phyloP scores from a whole-genome alignment of 1,140 invertebrate species.

The Drosophila pectinifera region DNA sequence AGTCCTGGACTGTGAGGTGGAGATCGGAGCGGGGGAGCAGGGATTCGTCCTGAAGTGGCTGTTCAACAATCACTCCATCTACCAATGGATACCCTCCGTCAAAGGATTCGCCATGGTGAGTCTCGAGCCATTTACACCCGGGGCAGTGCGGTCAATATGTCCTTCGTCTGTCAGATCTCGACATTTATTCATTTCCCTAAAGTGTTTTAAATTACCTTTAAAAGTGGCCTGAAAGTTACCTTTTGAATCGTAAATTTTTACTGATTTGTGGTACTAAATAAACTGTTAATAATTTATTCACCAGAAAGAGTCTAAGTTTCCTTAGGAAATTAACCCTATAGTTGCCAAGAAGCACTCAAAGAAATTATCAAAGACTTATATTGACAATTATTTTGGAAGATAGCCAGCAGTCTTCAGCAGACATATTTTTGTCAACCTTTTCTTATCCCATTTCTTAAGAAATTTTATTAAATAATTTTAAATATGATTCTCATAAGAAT shows the following conservation, averaged over 20 bases:
- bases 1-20: slow-evolving; percentile 84
- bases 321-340: no score
- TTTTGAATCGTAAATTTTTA: no score
- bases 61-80: slow-evolving; percentile 84
- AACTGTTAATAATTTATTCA: no score
- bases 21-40: slow-evolving; percentile 73
- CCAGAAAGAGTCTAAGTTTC: no score
- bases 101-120: slow-evolving; percentile 84
- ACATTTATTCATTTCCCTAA: neutral
- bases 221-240: no score
- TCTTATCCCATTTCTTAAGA: no score
- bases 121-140: slow-evolving; percentile 26
- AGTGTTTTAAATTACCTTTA: neutral
- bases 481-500: no score
- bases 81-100: slow-evolving; percentile 84
- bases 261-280: no score
- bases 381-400: neutral
- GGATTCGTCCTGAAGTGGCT: slow-evolving; percentile 85
- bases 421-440: neutral
- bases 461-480: no score
- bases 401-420: neutral
- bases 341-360: no score
- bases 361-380: no score
- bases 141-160: slow-evolving; percentile 5
- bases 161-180: slow-evolving; percentile 2